A percentile compares a stretch with the other conserved stretches of the same genome.
These are phyloP conservation scores for Halcyon leucocephala DNA, from an alignment of 2,797 vertebrate species.

Conservation along the genomic window DNA sequence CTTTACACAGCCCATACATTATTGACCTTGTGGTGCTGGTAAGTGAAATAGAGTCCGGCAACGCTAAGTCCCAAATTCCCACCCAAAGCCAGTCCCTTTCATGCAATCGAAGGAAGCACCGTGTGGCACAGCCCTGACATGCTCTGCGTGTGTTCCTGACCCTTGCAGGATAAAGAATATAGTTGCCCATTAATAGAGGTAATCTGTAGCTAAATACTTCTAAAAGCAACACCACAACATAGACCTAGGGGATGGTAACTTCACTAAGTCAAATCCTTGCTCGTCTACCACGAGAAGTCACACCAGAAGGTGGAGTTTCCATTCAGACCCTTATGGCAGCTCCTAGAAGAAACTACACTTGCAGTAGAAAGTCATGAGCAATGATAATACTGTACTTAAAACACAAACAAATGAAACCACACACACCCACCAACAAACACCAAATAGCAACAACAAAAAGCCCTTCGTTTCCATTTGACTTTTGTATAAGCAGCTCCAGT, in stretches of 20 bases:
- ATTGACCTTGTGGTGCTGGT: neutral
- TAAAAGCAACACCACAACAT: neutral
- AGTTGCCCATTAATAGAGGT: neutral
- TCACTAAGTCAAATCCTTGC: neutral
- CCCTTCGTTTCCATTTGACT: neutral
- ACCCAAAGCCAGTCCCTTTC: neutral
- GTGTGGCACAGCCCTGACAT: rapidly evolving
- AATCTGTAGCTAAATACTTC: neutral
- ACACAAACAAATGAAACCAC: too few relatives aligned
- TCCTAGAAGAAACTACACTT: neutral
- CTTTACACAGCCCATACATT: neutral
- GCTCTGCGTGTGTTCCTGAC: rapidly evolving
- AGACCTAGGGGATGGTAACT: rapidly evolving
- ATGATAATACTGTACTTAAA: neutral
- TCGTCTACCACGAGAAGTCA: neutral
- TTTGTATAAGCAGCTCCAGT: neutral
- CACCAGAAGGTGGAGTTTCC: neutral
- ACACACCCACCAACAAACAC: too few relatives aligned
- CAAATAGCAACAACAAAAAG: neutral
- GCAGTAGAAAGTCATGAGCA: neutral
- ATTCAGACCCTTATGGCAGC: neutral
- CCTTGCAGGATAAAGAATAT: neutral
- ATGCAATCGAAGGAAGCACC: neutral
- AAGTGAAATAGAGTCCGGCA: neutral
- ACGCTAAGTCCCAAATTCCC: neutral